Base-by-base conservation (phyloP, 2,113 vertebrate genomes). In the Ceyx cyanopectus region DNA sequence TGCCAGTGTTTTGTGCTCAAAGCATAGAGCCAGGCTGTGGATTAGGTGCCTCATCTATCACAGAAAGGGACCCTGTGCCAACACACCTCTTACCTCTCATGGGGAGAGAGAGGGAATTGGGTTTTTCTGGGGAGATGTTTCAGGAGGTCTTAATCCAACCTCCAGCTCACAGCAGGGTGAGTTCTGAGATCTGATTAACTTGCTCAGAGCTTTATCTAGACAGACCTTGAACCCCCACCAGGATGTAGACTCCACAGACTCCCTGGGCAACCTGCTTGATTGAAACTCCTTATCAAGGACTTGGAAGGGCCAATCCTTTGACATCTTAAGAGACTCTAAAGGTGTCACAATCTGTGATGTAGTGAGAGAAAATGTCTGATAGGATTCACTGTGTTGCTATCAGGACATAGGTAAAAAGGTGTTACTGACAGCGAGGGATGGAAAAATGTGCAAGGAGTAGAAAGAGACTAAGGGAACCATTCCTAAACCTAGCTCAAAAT, bases 131-230 rank as follows among this genome's bases (percentile, higher is more conserved):
- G 34, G 19, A 83, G 24, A 30, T 14, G 27, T 27, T 50, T 81
- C 60, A 61, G 27, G 7, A 61, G 9, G 11, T 69, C n/a, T 32
- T 0, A 0, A 4, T 65, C 41, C 60, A 84, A 23, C 16, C 34
- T 86, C 24, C 34, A 43, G 12, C 67, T 77, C 22, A 45, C 32
- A 80, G 37, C 32, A 60, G 17, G 16, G 26, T 65, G n/a, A 73
- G n/a, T 15, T 80, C 1, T 70, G 2, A 80, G 32, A 41, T 16
- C 48, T 41, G 24, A 22, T n/a, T 27, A 86, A 5, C 2, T 19
- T 86, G 24, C 50, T 84, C 74, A 93, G 34, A 32, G n/a, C 30
- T 88, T 72, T 60, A 43, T 14, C 7, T 58, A 86, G 50, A 1
- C 40, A 51, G n/a, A 10, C 40, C 76, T 88, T 80, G 60, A 85